These are phyloP conservation scores for Lota lota DNA, from an alignment of 2,113 vertebrate genomes.

Conservation along the genomic window DNA sequence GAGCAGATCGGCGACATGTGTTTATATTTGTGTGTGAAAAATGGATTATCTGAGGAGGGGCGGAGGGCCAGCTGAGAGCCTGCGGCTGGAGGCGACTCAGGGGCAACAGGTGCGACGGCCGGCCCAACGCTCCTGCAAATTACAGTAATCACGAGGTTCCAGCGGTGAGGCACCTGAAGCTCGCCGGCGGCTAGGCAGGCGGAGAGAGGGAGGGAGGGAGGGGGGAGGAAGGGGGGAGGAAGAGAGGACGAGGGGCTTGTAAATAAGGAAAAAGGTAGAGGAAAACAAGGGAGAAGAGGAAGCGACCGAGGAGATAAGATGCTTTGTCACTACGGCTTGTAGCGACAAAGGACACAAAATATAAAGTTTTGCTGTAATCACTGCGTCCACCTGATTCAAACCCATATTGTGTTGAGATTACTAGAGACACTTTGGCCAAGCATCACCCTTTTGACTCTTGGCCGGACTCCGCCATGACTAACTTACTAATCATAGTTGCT, in stretches of 20 bases:
- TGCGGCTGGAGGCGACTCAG: slow-evolving; percentile 54
- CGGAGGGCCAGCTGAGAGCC: slow-evolving; percentile 53
- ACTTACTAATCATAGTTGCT: neutral
- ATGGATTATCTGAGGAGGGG: slow-evolving; percentile 60
- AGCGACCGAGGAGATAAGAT: too few species aligned
- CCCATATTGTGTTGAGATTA: too few species aligned
- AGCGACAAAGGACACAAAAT: too few species aligned
- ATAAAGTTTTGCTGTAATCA: too few species aligned
- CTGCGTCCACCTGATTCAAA: too few species aligned
- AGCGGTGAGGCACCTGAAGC: slow-evolving; percentile 66
- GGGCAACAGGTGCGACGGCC: slow-evolving; percentile 72
- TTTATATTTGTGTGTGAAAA: slow-evolving; percentile 25
- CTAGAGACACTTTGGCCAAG: neutral
- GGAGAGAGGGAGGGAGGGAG: neutral
- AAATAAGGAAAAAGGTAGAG: neutral
- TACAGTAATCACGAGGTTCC: slow-evolving; percentile 65
- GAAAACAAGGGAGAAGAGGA: neutral
- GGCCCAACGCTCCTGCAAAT: slow-evolving; percentile 61
- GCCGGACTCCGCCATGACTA: neutral
- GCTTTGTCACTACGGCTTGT: too few species aligned
- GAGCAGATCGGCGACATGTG: neutral
- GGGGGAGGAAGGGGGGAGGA: too few species aligned
- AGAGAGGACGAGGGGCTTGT: neutral
- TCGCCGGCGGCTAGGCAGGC: slow-evolving; percentile 31
- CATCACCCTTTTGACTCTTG: neutral